Conservation (phyloP, 2,888 invertebrate genomes). For the Oscheius sp. region DNA sequence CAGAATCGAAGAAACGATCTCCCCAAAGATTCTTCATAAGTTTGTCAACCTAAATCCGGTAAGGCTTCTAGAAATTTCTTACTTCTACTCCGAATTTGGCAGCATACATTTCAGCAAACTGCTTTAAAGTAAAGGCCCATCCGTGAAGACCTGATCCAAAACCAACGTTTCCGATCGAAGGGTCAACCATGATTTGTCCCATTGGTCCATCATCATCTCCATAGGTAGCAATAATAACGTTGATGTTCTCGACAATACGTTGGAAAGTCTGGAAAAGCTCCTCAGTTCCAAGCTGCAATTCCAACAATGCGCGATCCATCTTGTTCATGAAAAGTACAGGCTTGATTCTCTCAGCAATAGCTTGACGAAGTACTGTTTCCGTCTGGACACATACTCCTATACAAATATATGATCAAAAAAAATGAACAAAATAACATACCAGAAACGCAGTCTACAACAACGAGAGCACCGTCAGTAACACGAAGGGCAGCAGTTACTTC, state of each 20-base stretch:
- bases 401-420: slow-evolving; percentile 33
- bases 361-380: slow-evolving; percentile 98
- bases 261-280: slow-evolving; percentile 93
- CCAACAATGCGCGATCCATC: slow-evolving; percentile 98
- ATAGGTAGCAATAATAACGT: slow-evolving; percentile 99
- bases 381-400: slow-evolving; percentile 99
- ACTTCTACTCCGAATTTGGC: slow-evolving; percentile 93
- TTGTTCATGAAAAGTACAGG: slow-evolving; percentile 99
- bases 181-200: slow-evolving; percentile 97
- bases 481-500: slow-evolving; percentile 98
- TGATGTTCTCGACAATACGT: slow-evolving; percentile 98
- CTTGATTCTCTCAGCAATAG: slow-evolving; percentile 99
- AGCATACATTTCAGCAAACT: slow-evolving; percentile 98
- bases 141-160: slow-evolving; percentile 99
- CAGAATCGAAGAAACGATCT: slow-evolving; percentile 96
- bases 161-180: slow-evolving; percentile 97
- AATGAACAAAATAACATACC: slow-evolving; percentile 76
- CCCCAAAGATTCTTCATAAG: slow-evolving; percentile 96
- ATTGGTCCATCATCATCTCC: slow-evolving; percentile 96
- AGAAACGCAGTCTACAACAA: slow-evolving; percentile 99
- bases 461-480: slow-evolving; percentile 99
- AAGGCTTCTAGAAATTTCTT: slow-evolving; percentile 17
- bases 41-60: slow-evolving; percentile 83
- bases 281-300: slow-evolving; percentile 93
- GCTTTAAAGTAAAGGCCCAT: slow-evolving; percentile 99